Base-by-base conservation (phyloP, 2,888 invertebrate genomes). In the Coleophora deauratella region DNA sequence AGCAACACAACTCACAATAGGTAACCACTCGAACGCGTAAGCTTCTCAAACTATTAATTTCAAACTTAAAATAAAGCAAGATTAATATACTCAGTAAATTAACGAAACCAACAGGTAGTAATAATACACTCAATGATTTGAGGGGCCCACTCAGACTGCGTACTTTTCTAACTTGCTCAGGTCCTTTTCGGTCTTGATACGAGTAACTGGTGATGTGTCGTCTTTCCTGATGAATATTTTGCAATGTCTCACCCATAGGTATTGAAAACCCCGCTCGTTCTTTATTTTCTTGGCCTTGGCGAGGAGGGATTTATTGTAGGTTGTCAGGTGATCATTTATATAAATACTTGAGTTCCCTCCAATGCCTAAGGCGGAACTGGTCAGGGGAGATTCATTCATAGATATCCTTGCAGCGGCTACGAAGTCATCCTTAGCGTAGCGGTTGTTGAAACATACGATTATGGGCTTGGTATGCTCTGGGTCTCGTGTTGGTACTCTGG, bases 311-410 rank as follows among this genome's bases (percentile, higher is more conserved):
- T 42, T 42, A 11, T 38, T 35, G 11, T 27, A 7, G 2, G 31
- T 31, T 6, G 42, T 42, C n/a, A 38, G 34, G 31, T 38, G 38
- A n/a, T 42, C 41, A 9, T 41, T 37, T 1, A 37, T 14, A n/a
- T 8, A 37, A 11, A 37, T 30, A 2, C 9, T 28, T 9, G 12
- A 9, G 13, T 13, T 28, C 2, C 37, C 37, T 10, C 9, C 8
- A 7, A 37, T 13, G 3, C 37, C 37, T 30, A 37, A 4, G 14
- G n/a, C n/a, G n/a, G n/a, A n/a, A n/a, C n/a, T n/a, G n/a, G n/a
- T 35, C 2, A 35, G 9, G 21, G 2, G 2, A 4, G 15, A 1
- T 3, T 21, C 10, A 9, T 35, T 35, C 11, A 1, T 35, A 8
- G 14, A 9, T 4, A 15, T 15, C 13, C 34, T 35, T 10, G 15